Evolutionary conservation across 2,113 vertebrate species (phyloP).

Genomic region (Neolamprologus modestus): DNA sequence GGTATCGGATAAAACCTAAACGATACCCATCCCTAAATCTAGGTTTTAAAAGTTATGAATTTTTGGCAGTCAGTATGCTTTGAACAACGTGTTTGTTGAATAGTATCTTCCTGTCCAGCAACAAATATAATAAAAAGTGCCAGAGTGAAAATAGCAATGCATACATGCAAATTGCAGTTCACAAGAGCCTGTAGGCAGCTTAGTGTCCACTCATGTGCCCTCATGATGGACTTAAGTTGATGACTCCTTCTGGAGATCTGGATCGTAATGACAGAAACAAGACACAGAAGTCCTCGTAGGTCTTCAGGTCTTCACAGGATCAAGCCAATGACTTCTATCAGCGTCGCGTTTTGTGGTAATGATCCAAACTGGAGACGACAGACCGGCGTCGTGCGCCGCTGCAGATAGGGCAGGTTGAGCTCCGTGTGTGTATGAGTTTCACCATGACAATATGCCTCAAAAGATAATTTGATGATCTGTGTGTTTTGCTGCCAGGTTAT

Average conservation of each 20-base stretch:
- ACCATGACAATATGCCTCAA: conserved; percentile 64
- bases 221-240: neutral
- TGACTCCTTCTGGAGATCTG: neutral
- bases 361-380: conserved; percentile 30
- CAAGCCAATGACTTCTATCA: neutral
- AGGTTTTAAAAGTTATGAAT: neutral
- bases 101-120: neutral
- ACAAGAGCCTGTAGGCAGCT: neutral
- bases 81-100: neutral
- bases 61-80: neutral
- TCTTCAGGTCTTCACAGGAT: neutral
- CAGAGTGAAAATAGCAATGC: neutral
- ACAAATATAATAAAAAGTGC: neutral
- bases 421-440: neutral
- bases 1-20: too few relatives aligned
- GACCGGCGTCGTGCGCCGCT: neutral
- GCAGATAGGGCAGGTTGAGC: conserved; percentile 39
- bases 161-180: neutral
- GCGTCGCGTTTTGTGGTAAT: neutral
- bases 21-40: neutral
- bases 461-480: conserved; percentile 66
- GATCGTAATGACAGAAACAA: neutral
- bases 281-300: neutral
- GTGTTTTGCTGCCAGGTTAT: conserved; percentile 79
- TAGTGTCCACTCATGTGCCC: neutral